phyloP scores from a whole-genome alignment of 2,797 vertebrate species.

The Xenentodon cancila region DNA sequence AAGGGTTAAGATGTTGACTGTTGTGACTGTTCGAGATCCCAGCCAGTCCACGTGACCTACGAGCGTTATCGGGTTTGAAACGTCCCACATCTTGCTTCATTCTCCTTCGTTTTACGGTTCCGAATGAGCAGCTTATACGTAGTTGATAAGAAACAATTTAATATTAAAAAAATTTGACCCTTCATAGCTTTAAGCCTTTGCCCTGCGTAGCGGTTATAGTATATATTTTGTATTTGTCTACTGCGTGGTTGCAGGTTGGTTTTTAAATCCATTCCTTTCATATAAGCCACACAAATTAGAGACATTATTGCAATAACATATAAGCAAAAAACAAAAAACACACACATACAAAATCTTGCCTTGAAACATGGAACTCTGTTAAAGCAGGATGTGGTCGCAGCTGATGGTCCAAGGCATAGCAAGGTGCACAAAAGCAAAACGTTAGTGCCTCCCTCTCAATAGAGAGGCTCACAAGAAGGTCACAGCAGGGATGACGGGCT shows the following conservation, averaged over 20 bases:
- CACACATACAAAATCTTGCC: not conserved
- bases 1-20: too few species aligned
- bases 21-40: too few species aligned
- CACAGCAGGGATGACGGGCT: slow-evolving; percentile 12
- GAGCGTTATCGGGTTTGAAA: too few species aligned
- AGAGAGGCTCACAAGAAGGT: slow-evolving; percentile 4
- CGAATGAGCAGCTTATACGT: slow-evolving; percentile 21
- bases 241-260: slow-evolving; percentile 43
- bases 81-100: not conserved
- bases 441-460: slow-evolving; percentile 6
- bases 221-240: slow-evolving; percentile 1
- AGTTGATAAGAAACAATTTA: slow-evolving; percentile 42
- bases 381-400: slow-evolving; percentile 8
- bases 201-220: slow-evolving; percentile 13
- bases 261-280: slow-evolving; percentile 41
- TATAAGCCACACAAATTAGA: not conserved
- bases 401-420: not conserved
- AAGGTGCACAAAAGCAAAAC: slow-evolving; percentile 3
- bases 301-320: slow-evolving; percentile 53
- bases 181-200: slow-evolving; percentile 42
- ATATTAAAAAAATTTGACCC: slow-evolving; percentile 52
- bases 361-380: not conserved
- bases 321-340: slow-evolving; percentile 6
- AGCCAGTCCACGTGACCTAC: too few species aligned
- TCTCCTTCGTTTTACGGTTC: not conserved